Base-by-base conservation (phyloP, 2,888 invertebrate genomes). In the Thalpophila matura region DNA sequence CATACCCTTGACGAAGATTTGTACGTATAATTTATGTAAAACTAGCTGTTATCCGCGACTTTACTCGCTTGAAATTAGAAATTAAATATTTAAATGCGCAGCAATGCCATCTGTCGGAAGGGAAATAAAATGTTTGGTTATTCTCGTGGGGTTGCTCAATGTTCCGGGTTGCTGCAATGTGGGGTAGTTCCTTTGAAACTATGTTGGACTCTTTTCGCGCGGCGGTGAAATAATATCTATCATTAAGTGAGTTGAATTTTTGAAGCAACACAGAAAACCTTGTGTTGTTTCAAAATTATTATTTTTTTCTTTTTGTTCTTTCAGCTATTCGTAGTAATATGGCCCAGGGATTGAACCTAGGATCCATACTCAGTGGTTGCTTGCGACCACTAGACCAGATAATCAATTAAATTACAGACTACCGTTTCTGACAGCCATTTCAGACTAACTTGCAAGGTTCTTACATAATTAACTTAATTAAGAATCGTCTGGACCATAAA, bases 1-100 rank as follows among this genome's bases (percentile, higher is more conserved):
- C 38, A 51, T 61, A 57, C 65, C 62, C 69, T 46, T 75, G 63
- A 73, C 66, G 66, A 70, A 73, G 80, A 77, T 77, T 79, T 79
- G 73, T 79, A 64, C 54, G 10, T 79, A 70, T 79, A 60, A 77
- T 49, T 79, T 79, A 77, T 77, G 70, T 70, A 79, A 59, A 70
- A 73, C 80, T 66, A 79, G 60, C 70, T 49, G 62, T 73, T 77
- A 79, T 69, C 65, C 79, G 53, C 58, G 77, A 69, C 77, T 77
- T 73, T 65, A 73, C 65, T 79, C 51, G 47, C 18, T 43, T 56
- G 70, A 67, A 77, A 77, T 77, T 73, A 79, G 77, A 77, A 77
- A 77, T 79, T 77, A 77, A 77, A 77, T 77, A 77, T 77, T 77
- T 62, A 77, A 60, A 65, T 27, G 64, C 49, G 14, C 60, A 38